These are phyloP conservation scores for Pyralis farinalis DNA, from an alignment of 2,888 invertebrate genomes.

Conservation along the genomic window DNA sequence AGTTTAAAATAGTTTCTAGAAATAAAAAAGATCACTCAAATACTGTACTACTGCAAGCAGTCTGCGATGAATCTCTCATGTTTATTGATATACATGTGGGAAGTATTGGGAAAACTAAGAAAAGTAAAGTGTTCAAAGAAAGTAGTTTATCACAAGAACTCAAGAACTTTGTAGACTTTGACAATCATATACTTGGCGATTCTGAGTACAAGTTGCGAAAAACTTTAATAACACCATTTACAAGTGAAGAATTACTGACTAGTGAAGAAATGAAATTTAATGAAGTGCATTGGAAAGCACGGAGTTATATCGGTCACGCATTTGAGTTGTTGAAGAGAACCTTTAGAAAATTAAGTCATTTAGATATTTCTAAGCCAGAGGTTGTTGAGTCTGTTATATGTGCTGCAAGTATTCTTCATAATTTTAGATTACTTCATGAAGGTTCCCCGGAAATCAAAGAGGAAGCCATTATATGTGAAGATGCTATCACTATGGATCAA, in stretches of 20 bases:
- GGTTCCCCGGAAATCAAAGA: conserved; percentile 56
- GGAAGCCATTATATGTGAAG: conserved; percentile 54
- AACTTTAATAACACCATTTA: conserved; percentile 65
- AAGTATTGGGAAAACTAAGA: conserved; percentile 50
- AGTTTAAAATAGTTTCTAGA: conserved; percentile 56
- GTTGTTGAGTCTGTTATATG: conserved; percentile 47
- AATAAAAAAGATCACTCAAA: conserved; percentile 44
- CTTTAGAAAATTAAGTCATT: conserved; percentile 58
- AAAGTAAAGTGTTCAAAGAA: conserved; percentile 58
- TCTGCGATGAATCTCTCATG: conserved; percentile 65
- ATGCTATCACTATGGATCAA: conserved; percentile 57
- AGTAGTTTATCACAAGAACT: conserved; percentile 52
- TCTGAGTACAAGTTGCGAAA: conserved; percentile 58
- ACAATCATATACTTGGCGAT: conserved; percentile 67
- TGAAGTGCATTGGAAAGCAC: conserved; percentile 62
- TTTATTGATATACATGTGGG: conserved; percentile 64
- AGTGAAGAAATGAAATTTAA: conserved; percentile 73
- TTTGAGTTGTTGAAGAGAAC: conserved; percentile 62
- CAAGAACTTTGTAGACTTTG: conserved; percentile 59
- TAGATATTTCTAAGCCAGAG: conserved; percentile 52
- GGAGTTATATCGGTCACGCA: conserved; percentile 58
- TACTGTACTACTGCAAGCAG: conserved; percentile 61
- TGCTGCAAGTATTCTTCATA: conserved; percentile 66
- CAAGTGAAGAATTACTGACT: conserved; percentile 60
- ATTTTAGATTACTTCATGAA: conserved; percentile 65